Evolutionary conservation across 2,888 invertebrate genomes (phyloP).

Genomic region (Ethmia dodecea): DNA sequence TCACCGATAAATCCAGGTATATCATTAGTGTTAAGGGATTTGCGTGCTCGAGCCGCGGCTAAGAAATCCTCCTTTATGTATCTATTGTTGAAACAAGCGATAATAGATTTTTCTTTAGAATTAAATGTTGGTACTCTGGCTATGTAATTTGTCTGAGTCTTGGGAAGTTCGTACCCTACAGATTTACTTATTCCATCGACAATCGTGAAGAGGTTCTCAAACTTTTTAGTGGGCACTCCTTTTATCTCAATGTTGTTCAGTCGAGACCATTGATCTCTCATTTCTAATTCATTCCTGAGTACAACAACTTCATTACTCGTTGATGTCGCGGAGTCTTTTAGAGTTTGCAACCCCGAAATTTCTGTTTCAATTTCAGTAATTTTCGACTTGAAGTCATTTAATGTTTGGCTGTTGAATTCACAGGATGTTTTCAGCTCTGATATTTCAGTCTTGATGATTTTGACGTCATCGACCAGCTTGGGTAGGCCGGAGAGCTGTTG

Average conservation of each 20-base stretch:
- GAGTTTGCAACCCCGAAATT: neutral
- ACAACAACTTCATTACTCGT: neutral
- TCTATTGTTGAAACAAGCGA: conserved; percentile 11
- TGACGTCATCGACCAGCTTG: neutral
- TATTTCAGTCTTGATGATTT: neutral
- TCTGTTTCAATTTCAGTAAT: neutral
- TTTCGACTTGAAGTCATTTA: neutral
- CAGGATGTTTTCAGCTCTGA: neutral
- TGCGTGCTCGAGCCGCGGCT: conserved; percentile 8
- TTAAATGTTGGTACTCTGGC: conserved; percentile 6
- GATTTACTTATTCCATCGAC: neutral
- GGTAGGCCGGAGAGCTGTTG: neutral
- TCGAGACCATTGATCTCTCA: conserved; percentile 1
- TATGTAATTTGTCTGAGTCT: conserved; percentile 10
- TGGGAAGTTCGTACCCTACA: neutral
- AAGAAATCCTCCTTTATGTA: conserved; percentile 15
- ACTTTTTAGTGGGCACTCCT: conserved; percentile 1
- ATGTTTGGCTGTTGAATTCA: neutral
- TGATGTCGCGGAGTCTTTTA: neutral
- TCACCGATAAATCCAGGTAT: neutral
- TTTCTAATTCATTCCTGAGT: neutral
- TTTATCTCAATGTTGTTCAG: conserved; percentile 6
- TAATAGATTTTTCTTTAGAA: conserved; percentile 11
- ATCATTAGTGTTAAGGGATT: neutral
- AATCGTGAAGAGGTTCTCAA: conserved; percentile 3